Evolutionary conservation across 2,797 vertebrate species (phyloP).

Genomic region (Acrocephalus scirpaceus): DNA sequence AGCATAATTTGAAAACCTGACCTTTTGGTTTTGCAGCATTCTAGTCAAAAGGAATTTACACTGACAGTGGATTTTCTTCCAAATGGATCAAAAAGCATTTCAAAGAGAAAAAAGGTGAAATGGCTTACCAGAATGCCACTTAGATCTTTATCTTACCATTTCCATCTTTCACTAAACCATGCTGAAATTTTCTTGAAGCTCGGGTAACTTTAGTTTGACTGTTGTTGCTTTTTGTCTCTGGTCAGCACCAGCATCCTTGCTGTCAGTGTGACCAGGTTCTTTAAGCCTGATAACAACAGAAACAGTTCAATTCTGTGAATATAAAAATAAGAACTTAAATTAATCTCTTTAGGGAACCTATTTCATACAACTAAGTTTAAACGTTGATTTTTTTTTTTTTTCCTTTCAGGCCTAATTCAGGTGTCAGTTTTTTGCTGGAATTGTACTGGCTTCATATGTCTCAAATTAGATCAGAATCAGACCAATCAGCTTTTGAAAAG

Average conservation of each 20-base stretch:
- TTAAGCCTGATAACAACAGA: background rate
- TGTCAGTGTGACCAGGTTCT: background rate
- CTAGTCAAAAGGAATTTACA: background rate
- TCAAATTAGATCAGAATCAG: background rate
- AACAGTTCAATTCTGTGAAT: background rate
- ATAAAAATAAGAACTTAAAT: background rate
- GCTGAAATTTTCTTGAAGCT: background rate
- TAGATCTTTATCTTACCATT: background rate
- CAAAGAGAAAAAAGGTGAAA: background rate
- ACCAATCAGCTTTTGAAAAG: background rate
- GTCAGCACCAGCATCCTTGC: background rate
- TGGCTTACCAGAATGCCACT: background rate
- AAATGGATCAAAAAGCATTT: background rate
- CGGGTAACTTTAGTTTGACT: background rate
- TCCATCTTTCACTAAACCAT: background rate
- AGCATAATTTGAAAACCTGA: slow-evolving; percentile 12
- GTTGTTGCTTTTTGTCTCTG: background rate
- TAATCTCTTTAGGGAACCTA: background rate
- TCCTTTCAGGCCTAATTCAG: background rate
- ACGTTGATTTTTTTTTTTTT: background rate
- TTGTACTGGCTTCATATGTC: background rate
- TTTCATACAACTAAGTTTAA: background rate
- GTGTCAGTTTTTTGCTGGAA: background rate
- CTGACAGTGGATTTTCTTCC: background rate
- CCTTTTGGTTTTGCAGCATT: background rate